phyloP scores from a whole-genome alignment of 2,888 invertebrate species.

The Cerceris ruficornis region DNA sequence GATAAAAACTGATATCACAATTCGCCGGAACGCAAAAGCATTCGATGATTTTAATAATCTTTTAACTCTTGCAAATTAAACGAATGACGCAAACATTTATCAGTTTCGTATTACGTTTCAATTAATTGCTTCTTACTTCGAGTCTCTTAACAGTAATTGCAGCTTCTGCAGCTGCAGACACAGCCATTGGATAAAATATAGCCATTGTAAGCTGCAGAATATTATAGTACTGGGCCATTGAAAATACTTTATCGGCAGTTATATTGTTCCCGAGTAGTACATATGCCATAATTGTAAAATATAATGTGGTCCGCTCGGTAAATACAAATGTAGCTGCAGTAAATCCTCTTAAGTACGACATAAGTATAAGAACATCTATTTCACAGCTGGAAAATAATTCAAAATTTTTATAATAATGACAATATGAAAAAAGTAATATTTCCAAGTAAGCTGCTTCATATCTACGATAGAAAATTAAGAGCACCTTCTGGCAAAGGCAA shows the following conservation, averaged over 20 bases:
- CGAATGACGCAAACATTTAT: background rate
- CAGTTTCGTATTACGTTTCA: too few relatives aligned
- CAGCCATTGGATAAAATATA: slow-evolving; percentile 85
- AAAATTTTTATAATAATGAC: background rate
- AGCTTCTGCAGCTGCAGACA: slow-evolving; percentile 85
- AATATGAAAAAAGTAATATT: background rate
- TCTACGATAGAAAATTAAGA: slow-evolving; percentile 45
- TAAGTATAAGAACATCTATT: slow-evolving; percentile 86
- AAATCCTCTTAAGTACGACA: slow-evolving; percentile 87
- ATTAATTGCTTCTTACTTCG: slow-evolving; percentile 82
- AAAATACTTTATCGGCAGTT: slow-evolving; percentile 87
- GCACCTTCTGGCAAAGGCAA: slow-evolving; percentile 87
- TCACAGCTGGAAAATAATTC: slow-evolving; percentile 84
- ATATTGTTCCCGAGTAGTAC: slow-evolving; percentile 84
- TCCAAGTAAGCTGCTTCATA: background rate
- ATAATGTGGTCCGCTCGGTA: slow-evolving; percentile 92
- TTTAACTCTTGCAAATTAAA: too few relatives aligned
- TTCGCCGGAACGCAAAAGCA: too few relatives aligned
- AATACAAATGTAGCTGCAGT: slow-evolving; percentile 88
- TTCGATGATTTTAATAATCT: too few relatives aligned
- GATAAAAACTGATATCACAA: too few relatives aligned
- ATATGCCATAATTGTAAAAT: slow-evolving; percentile 90
- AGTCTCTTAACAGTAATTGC: slow-evolving; percentile 85
- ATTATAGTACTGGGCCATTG: slow-evolving; percentile 90
- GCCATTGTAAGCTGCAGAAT: slow-evolving; percentile 87